Conservation (phyloP, 2,888 invertebrate species). For the Morpho helenor region DNA sequence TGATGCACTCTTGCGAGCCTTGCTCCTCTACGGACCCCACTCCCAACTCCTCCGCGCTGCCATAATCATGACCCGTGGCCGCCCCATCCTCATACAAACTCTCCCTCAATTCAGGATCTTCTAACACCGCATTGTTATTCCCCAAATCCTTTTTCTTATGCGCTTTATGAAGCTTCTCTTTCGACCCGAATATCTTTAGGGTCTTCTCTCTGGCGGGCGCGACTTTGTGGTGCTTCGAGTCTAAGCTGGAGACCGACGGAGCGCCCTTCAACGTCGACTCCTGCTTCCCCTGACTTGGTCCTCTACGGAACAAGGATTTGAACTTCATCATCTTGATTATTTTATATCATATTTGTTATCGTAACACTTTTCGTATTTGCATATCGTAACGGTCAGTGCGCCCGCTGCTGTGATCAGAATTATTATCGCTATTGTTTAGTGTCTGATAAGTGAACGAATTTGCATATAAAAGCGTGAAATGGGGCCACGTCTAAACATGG, state of each 20-base stretch:
- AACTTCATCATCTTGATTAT: constrained; percentile 90
- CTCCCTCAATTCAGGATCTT: constrained; percentile 69
- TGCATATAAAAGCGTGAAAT: constrained; percentile 19
- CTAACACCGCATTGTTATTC: constrained; percentile 71
- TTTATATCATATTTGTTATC: constrained; percentile 54
- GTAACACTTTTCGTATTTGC: constrained; percentile 61
- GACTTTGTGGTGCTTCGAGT: constrained; percentile 79
- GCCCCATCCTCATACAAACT: constrained; percentile 59
- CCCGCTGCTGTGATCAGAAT: constrained; percentile 33
- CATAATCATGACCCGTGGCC: constrained; percentile 55
- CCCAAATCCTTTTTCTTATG: constrained; percentile 69
- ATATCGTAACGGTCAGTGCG: constrained; percentile 34
- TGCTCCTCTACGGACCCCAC: constrained; percentile 58
- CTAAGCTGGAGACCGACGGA: constrained; percentile 82
- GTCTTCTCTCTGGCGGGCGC: constrained; percentile 69
- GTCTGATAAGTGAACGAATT: constrained; percentile 18
- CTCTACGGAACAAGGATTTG: constrained; percentile 95
- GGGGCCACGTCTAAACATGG: constrained; percentile 17
- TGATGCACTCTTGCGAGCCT: constrained; percentile 71
- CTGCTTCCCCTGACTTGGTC: constrained; percentile 81
- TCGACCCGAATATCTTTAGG: constrained; percentile 73
- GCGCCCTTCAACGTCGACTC: constrained; percentile 78
- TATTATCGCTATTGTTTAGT: constrained; percentile 27
- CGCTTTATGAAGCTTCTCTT: constrained; percentile 73
- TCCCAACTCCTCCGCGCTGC: constrained; percentile 68